These are phyloP conservation scores for Platanista minor DNA, from an alignment of 2,113 vertebrate species.

Conservation along the genomic window DNA sequence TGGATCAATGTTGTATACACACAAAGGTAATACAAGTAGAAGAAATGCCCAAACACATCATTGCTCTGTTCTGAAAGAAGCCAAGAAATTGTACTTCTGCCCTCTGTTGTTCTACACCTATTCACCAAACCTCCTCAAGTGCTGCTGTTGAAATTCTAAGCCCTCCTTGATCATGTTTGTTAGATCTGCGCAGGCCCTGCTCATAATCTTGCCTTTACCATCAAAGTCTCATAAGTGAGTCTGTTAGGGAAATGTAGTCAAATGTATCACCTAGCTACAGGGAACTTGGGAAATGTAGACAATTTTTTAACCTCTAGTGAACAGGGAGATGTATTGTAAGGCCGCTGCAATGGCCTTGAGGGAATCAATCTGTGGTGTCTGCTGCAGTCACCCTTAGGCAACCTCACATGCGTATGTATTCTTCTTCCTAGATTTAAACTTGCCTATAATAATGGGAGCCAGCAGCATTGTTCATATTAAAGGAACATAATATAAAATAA, in stretches of 20 bases:
- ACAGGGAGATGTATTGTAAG: background rate
- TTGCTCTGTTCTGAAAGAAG: background rate
- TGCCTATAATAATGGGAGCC: background rate
- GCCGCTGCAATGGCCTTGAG: background rate
- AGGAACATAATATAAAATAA: background rate
- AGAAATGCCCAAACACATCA: background rate
- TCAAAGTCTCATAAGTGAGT: background rate
- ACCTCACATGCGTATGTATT: background rate
- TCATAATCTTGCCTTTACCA: background rate
- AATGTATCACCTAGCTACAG: background rate
- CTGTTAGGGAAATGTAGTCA: background rate
- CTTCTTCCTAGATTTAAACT: background rate
- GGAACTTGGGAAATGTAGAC: background rate
- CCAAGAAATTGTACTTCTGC: background rate
- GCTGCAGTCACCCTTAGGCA: background rate
- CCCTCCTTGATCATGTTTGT: no score
- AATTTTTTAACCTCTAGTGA: background rate
- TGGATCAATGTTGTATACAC: background rate
- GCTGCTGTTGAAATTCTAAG: background rate
- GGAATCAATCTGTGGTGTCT: background rate
- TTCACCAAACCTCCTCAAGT: background rate
- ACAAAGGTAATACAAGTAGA: background rate
- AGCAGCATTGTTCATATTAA: background rate
- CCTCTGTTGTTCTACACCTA: background rate
- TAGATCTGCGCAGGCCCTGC: background rate